Evolutionary conservation across 2,888 invertebrate genomes (phyloP).

Genomic region (Drosophila longiperda): DNA sequence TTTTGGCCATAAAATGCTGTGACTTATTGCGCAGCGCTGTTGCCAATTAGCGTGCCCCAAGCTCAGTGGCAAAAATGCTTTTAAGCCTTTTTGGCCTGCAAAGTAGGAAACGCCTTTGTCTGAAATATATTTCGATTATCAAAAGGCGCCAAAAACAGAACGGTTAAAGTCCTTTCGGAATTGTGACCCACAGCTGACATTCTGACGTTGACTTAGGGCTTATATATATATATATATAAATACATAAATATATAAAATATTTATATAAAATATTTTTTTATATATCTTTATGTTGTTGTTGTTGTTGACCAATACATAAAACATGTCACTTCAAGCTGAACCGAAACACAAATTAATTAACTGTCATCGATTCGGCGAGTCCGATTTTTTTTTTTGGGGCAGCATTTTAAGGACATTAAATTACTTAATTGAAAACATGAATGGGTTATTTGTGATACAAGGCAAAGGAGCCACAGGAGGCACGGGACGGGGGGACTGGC

Average conservation of each 20-base stretch:
- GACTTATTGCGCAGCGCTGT: constrained; percentile 42
- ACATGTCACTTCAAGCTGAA: constrained; percentile 29
- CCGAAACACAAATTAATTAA: constrained; percentile 71
- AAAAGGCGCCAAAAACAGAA: constrained; percentile 15
- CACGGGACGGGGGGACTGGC: neutral
- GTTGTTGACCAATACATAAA: constrained; percentile 47
- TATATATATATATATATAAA: constrained; percentile 6
- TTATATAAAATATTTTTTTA: neutral
- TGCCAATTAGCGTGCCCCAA: constrained; percentile 56
- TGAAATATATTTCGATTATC: constrained; percentile 52
- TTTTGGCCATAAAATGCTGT: constrained; percentile 8
- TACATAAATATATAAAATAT: neutral
- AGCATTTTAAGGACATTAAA: constrained; percentile 65
- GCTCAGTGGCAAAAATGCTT: constrained; percentile 45
- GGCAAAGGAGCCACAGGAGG: neutral
- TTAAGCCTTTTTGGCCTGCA: constrained; percentile 6
- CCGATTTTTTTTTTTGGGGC: constrained; percentile 12
- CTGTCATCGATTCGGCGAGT: constrained; percentile 67
- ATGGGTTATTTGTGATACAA: constrained; percentile 1
- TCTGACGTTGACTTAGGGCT: constrained; percentile 58
- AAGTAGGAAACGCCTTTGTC: constrained; percentile 31
- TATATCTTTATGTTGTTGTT: neutral
- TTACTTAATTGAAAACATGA: constrained; percentile 73
- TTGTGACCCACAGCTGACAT: constrained; percentile 49
- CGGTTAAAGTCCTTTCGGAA: constrained; percentile 20